Evolutionary conservation across 2,797 vertebrate species (phyloP), one percentile per base, ranked within the genome.

Genomic region (Lutjanus campechanus): DNA sequence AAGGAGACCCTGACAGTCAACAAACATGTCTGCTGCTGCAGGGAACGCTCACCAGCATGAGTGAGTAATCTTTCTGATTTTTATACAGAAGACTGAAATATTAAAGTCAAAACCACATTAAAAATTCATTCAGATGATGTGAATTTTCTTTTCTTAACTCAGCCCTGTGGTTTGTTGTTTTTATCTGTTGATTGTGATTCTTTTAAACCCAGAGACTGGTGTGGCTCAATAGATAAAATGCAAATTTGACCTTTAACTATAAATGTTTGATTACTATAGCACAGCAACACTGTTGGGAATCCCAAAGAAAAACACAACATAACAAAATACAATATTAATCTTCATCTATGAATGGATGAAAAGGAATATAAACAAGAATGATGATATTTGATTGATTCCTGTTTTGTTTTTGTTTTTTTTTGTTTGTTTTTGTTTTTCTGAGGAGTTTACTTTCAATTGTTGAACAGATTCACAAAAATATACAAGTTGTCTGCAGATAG

Each of bases 1-100:
- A 89, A 46, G 87, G 66, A 68, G 40, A 93, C n/a, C 79, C 65
- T 36, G 47, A 83, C 49, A 54, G 72, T 83, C 81, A 91, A 75
- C 81, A 83, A 80, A 77, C 66, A 73, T 86, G 76, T 17, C 81
- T 49, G 72, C 75, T 12, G 51, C 50, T 36, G 70, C 79, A 41
- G 60, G 71, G 25, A 79, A 65, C 69, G 72, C 63, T 65, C 63
- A 65, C 11, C 54, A 56, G 8, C 73, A 66, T 22, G 36, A 65
- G 88, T 94, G 65, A 94, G 91, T 85, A 51, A 19, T 12, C 16
- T 8, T n/a, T 0, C 44, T 25, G 10, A 29, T 11, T 60, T 70
- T 73, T 36, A 29, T 17, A 16, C 17, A 63, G 8, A 6, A 61
- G 2, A 12, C 12, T 7, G 15, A 59, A 44, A 25, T 9, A 1